Base-by-base conservation (phyloP, 2,113 vertebrate species). In the Melospiza melodia region DNA sequence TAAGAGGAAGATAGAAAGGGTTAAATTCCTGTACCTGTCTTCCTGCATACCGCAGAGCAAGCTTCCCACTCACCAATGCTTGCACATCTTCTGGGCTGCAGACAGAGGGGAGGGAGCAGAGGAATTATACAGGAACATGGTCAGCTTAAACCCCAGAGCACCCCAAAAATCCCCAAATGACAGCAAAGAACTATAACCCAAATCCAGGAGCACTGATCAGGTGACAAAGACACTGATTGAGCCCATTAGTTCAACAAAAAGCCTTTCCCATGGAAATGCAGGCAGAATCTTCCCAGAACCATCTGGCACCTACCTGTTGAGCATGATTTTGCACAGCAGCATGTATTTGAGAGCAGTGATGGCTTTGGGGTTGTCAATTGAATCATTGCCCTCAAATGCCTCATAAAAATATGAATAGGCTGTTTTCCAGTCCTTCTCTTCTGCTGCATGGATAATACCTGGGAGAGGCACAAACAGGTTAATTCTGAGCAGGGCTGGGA, bases 341-440 rank as follows among this genome's bases (percentile, higher is more conserved):
- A 99, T 99, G 98, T 99, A 99, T 97, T 99, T 99, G 95, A 99
- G 98, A 5, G 99, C 98, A 22, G 99, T 99, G 97, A 99, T 99
- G 97, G 99, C 99, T 98, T 98, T 98, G 67, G 99, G 99, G 95
- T 98, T 99, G 97, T 99, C 99, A 31, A 99, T 99, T 25, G 99
- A 99, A 95, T 99, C 99, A 23, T 99, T 99, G 78, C 99, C 99
- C 97, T 99, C 99, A 61, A 99, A 99, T 4, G 99, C 99, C 98
- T 99, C 99, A 4, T 99, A 99, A 97, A 99, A 99, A 97, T 99
- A 99, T 23, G 99, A 99, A 93, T 99, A 99, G 19, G 99, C 99
- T 9, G 99, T 99, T 98, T 99, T 99, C 99, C 99, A 99, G 97
- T 99, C 99, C 97, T 99, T 99, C 96, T 99, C 99, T 96, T 99